phyloP scores from a whole-genome alignment of 2,113 vertebrate genomes.

The Eonycteris spelaea region DNA sequence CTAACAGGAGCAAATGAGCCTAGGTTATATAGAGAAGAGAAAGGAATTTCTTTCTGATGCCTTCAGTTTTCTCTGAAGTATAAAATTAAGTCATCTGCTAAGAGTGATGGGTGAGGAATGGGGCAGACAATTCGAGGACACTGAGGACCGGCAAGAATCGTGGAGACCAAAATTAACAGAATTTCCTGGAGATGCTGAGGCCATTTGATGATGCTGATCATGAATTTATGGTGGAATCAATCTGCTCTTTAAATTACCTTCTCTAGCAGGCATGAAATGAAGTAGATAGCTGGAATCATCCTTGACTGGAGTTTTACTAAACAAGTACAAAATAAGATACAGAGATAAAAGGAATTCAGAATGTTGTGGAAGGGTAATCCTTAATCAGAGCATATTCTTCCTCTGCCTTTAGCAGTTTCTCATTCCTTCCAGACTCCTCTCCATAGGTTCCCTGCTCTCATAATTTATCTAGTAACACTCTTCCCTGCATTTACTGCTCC shows the following conservation, averaged over 20 bases:
- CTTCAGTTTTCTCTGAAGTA: conserved; percentile 5
- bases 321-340: not conserved
- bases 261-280: not conserved
- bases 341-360: not conserved
- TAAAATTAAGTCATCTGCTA: not conserved
- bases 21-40: not conserved
- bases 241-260: not conserved
- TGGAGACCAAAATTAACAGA: not conserved
- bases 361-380: not conserved
- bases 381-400: not conserved
- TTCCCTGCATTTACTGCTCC: not conserved
- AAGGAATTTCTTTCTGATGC: not conserved
- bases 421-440: not conserved
- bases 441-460: not conserved
- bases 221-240: not conserved
- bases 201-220: not conserved
- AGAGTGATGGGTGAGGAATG: not conserved
- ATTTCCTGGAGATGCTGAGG: not conserved
- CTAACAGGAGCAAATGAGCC: not conserved
- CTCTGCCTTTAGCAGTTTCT: not conserved
- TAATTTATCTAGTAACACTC: not conserved
- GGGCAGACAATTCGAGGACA: not conserved
- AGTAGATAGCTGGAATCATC: not conserved
- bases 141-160: not conserved
- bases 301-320: not conserved